Percentiles rank a stretch among this genome's conserved stretches.
These are phyloP conservation scores for Phasia obesa DNA, from an alignment of 2,888 invertebrate genomes.

Conservation along the genomic window DNA sequence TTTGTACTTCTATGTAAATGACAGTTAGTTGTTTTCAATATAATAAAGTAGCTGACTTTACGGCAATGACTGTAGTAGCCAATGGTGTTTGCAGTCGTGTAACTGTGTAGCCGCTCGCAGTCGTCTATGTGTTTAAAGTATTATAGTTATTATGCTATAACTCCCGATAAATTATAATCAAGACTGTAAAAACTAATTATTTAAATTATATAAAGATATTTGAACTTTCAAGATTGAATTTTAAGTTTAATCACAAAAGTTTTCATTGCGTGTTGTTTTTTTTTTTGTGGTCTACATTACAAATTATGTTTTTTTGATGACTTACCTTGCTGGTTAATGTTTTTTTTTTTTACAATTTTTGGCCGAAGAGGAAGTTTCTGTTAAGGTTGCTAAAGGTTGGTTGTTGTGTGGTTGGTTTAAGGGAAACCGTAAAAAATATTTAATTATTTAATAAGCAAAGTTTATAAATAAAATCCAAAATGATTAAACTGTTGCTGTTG, in stretches of 20 bases:
- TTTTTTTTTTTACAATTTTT: neutral
- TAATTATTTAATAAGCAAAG: constrained; percentile 21
- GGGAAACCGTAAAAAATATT: constrained; percentile 18
- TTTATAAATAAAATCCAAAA: constrained; percentile 26
- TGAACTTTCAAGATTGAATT: too few relatives aligned
- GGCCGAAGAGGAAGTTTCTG: constrained; percentile 1
- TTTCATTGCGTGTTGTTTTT: neutral
- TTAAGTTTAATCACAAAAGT: neutral
- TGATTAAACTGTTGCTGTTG: neutral
- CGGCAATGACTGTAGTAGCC: too few relatives aligned
- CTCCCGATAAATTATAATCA: too few relatives aligned
- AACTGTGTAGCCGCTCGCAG: too few relatives aligned
- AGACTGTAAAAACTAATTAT: too few relatives aligned
- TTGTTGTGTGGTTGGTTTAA: neutral
- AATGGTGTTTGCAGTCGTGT: too few relatives aligned
- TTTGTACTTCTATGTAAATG: too few relatives aligned
- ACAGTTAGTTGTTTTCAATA: too few relatives aligned
- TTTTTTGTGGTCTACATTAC: neutral
- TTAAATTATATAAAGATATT: too few relatives aligned
- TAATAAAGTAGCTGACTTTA: too few relatives aligned
- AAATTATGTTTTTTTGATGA: constrained; percentile 1
- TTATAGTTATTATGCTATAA: too few relatives aligned
- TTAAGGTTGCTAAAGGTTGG: neutral
- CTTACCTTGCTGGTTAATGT: constrained; percentile 43
- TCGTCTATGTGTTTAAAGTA: too few relatives aligned